Evolutionary conservation across 2,888 invertebrate genomes (phyloP).

Genomic region (Conus canariensis): DNA sequence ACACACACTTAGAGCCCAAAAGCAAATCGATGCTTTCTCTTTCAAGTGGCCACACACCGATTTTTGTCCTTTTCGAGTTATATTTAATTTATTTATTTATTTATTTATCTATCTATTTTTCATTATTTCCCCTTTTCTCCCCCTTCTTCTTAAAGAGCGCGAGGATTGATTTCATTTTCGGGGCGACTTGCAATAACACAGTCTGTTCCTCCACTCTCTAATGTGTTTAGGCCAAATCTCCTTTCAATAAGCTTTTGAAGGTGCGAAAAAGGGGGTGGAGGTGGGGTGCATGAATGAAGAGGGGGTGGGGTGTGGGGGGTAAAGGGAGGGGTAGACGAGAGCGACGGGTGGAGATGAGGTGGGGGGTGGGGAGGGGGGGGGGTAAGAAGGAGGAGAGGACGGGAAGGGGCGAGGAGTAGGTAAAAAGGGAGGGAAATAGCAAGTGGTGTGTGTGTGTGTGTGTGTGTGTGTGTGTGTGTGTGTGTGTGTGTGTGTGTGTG

Average conservation of each 20-base stretch:
- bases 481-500: too few species aligned
- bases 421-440: too few species aligned
- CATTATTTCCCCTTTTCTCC: neutral
- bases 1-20: too few species aligned
- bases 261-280: neutral
- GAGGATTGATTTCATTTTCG: too few species aligned
- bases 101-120: neutral
- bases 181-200: too few species aligned
- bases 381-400: neutral
- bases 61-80: too few species aligned
- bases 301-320: neutral
- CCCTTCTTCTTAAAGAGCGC: too few species aligned
- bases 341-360: neutral
- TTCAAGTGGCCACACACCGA: too few species aligned
- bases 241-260: neutral
- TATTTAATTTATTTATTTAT: neutral
- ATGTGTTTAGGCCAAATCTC: neutral
- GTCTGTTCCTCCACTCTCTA: neutral
- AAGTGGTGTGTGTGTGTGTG: too few species aligned
- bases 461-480: too few species aligned
- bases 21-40: too few species aligned
- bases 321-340: neutral
- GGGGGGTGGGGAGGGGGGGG: neutral
- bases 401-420: too few species aligned
- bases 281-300: neutral